Conservation (phyloP, 2,113 vertebrate species). For the Amphiprion percula region DNA sequence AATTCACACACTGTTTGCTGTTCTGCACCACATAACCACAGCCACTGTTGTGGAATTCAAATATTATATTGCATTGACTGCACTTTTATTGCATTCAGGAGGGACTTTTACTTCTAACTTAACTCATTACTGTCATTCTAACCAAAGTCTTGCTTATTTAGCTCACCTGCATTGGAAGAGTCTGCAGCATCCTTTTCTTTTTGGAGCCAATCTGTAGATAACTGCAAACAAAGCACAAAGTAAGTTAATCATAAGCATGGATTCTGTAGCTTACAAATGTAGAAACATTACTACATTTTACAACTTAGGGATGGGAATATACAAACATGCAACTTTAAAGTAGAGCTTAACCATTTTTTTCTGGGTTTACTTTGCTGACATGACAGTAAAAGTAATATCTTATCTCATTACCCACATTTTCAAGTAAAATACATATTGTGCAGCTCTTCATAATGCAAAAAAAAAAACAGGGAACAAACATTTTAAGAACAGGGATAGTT, state of each 20-base stretch:
- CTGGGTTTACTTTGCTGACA: background rate
- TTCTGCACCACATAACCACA: background rate
- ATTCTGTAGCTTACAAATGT: background rate
- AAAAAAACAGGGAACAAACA: no score
- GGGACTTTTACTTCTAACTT: background rate
- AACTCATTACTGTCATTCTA: background rate
- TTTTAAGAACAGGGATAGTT: background rate
- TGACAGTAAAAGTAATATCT: background rate
- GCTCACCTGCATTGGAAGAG: constrained; percentile 85
- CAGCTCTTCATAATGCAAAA: no score
- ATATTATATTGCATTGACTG: background rate
- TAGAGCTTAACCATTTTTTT: no score
- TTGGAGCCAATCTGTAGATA: constrained; percentile 92
- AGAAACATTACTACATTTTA: background rate
- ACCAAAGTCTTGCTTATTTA: fast-evolving
- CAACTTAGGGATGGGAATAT: background rate
- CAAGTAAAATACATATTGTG: no score
- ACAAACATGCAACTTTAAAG: no score
- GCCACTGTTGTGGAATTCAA: background rate
- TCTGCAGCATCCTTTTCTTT: constrained; percentile 88
- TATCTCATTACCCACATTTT: no score
- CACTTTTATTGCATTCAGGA: background rate
- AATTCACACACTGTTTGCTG: background rate
- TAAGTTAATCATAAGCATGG: background rate
- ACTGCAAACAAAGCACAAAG: constrained; percentile 77